Evolutionary conservation across 2,888 invertebrate species (phyloP), one percentile per base, ranked within the genome.

Genomic region (Sphaerolaimus hirsutus): DNA sequence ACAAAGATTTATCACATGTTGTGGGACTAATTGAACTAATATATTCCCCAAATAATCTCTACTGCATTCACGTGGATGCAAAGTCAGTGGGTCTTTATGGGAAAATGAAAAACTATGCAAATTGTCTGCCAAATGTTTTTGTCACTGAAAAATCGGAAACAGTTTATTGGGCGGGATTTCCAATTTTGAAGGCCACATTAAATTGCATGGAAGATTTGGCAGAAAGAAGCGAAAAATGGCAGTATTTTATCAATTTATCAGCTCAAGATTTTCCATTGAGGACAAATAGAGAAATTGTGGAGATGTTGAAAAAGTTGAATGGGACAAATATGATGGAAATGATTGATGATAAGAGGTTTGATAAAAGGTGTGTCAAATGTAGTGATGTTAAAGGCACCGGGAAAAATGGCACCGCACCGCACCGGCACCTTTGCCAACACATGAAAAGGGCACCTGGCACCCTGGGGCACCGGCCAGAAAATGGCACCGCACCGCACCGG

Each of bases 261-360:
- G 60, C 60, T 40, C 60, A 60, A 44, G 60, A 62, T 51, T 58
- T 60, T 48, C 63, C 64, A 1, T 47, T 61, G 21, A 64, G 58
- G 52, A 64, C 63, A 4, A 63, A 63, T 48, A 45, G 48, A 25
- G 64, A 66, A 52, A 50, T 66, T 29, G 64, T 63, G 12, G 54
- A 58, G 48, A 60, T 64, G 35, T 50, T 65, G 25, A 57, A 57
- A 46, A 57, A 58, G 27, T 62, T 63, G 50, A 64, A 64, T 48
- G 64, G 64, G 23, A 50, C 59, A 27, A 66, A 65, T 50, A 62
- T 64, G 29, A 59, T 65, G 12, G 64, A 64, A 51, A 57, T 49
- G 23, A 37, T n/a, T n/a, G n/a, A 17, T 37, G 37, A 37, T n/a
- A n/a, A n/a, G n/a, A n/a, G n/a, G n/a, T n/a, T n/a, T n/a, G n/a